Evolutionary conservation across 2,888 invertebrate species (phyloP), one percentile per base, ranked within the genome.

Genomic region (Ochropleura leucogaster): DNA sequence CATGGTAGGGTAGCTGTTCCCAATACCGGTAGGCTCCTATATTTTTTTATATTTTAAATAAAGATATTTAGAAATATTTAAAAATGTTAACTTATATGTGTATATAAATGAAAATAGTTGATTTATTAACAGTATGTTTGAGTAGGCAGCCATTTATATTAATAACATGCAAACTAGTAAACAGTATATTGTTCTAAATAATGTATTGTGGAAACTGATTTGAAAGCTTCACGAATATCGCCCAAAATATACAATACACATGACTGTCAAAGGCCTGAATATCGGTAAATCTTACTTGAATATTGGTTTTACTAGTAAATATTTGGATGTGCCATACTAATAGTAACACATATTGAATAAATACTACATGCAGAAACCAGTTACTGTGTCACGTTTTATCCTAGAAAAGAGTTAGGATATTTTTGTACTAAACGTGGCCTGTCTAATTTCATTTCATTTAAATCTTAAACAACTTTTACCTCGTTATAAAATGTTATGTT

Each of bases 131-230:
- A 42, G 7, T 49, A n/a, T 10, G 14, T 49, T 47, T 40, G n/a
- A 47, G 14, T n/a, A 46, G 0, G 8, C 3, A 59, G 9, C 4
- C 8, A 73, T 40, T 14, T 59, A 46, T 20, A 53, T 55, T 46
- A 44, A 42, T 30, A 68, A 51, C 4, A 46, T 49, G 30, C 47
- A 49, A 75, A 68, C 46, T 40, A 40, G 42, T 47, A n/a, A 70
- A 60, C 18, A 44, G 5, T 42, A 51, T 18, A 65, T 55, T 57
- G 49, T 68, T 68, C 40, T 16, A 42, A 80, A 74, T 44, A 74
- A 60, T 68, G 18, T 74, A 74, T 55, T 51, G 65, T 53, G 44
- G 20, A n/a, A 68, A 74, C n/a, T 67, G 64, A 55, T 68, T 59
- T 53, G 49, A 70, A 53, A 70, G 9, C 57, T 67, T 59, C 14